phyloP scores from a whole-genome alignment of 2,888 invertebrate genomes.

The Netelia fuscicornis region DNA sequence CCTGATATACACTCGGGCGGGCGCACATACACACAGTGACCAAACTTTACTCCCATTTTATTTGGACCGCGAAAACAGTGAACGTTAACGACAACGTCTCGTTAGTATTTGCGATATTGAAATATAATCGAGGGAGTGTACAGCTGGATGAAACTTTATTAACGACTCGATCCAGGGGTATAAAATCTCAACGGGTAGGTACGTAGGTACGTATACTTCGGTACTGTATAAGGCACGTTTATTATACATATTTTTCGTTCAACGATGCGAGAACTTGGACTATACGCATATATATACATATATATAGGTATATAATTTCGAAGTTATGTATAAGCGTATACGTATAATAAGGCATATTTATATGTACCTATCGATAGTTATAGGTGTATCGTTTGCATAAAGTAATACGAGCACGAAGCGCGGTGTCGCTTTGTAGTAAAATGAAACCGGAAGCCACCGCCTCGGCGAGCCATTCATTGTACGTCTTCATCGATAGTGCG shows the following conservation, averaged over 20 bases:
- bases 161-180: constrained; percentile 16
- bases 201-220: constrained; percentile 7
- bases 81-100: background rate
- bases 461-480: constrained; percentile 61
- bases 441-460: constrained; percentile 63
- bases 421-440: constrained; percentile 67
- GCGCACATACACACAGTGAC: background rate
- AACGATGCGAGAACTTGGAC: constrained; percentile 28
- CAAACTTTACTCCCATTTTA: background rate
- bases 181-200: constrained; percentile 29
- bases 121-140: background rate
- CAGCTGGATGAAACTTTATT: background rate
- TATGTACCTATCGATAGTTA: constrained; percentile 21
- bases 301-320: no score
- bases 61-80: constrained; percentile 11
- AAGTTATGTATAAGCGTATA: constrained; percentile 11
- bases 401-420: constrained; percentile 65
- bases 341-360: background rate
- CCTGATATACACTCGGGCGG: background rate
- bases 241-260: constrained; percentile 50
- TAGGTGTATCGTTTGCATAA: constrained; percentile 58
- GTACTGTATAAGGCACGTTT: constrained; percentile 38
- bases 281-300: background rate
- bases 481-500: constrained; percentile 62
- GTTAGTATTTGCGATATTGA: constrained; percentile 7